These are phyloP conservation scores for Caiman crocodilus DNA, from an alignment of 2,797 vertebrate species.

Conservation along the genomic window DNA sequence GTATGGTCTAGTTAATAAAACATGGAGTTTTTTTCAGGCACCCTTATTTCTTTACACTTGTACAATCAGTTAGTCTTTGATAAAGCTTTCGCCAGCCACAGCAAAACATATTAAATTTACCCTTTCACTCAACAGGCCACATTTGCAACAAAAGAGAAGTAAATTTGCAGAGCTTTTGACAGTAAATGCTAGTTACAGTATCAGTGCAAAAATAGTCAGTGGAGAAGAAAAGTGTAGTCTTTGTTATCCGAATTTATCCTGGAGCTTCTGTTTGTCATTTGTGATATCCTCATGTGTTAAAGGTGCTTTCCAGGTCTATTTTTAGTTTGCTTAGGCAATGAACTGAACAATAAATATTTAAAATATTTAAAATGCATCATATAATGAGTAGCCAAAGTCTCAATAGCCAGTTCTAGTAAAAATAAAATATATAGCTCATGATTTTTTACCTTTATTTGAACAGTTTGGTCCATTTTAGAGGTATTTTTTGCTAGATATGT, in stretches of 20 bases:
- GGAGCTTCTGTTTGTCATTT: neutral
- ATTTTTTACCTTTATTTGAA: neutral
- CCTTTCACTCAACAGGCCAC: too few species aligned
- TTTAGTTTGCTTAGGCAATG: neutral
- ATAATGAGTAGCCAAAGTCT: neutral
- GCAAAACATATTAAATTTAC: too few species aligned
- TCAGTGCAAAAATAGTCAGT: too few species aligned
- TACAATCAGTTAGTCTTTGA: too few species aligned
- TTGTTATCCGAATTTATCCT: neutral
- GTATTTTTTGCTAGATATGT: constrained; percentile 7
- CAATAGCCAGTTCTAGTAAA: neutral
- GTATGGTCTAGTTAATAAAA: too few species aligned
- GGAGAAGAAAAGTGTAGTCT: neutral
- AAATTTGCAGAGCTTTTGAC: too few species aligned
- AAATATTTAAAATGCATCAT: neutral
- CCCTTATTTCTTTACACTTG: too few species aligned
- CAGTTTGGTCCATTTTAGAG: neutral
- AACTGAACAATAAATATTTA: neutral
- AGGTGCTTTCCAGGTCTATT: neutral
- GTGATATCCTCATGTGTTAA: neutral
- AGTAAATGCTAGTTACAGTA: too few species aligned
- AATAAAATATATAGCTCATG: neutral
- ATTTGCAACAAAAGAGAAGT: too few species aligned
- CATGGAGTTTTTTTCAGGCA: too few species aligned
- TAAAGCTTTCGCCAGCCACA: too few species aligned